Evolutionary conservation across 1,140 invertebrate genomes (phyloP), one percentile per base, ranked within the genome.

Genomic region (Aporrectodea caliginosa): DNA sequence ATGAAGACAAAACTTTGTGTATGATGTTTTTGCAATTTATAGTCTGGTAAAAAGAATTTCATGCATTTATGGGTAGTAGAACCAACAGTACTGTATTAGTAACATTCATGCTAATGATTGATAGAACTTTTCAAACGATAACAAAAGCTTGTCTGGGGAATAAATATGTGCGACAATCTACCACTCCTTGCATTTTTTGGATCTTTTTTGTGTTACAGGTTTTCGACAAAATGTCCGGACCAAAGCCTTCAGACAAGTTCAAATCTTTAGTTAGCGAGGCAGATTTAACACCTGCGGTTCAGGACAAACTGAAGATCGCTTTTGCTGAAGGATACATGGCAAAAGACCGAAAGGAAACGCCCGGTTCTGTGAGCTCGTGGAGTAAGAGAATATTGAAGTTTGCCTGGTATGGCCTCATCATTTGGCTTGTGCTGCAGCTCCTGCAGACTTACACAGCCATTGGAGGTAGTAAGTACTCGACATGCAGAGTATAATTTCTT

Each of bases 281-380:
- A 14, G 69, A 78, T 1, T 32, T 35, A 35, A 29, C n/a, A n/a
- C 75, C 75, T 1, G 68, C 70, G 16, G 22, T 78, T 14, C 75
- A 77, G 58, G 79, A 80, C 16, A 80, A 80, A 72, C 16, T 85
- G 6, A 78, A 85, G 82, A 81, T 88, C 81, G 94, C 94, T 0
- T 97, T 96, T 89, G 94, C 94, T 73, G 95, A 97, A 88, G 95
- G 95, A 6, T 68, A 79, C 33, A 75, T 75, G 35, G 72, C 72
- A 32, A 72, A 31, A 1, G 73, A 76, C 72, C 68, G 75, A 43
- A 75, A 69, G 72, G 79, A 79, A 27, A 70, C n/a, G 0, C 34
- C 76, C n/a, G 35, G 32, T 71, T 93, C 92, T 83, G 84, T 89
- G 77, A 86, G 75, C 75, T n/a, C 68, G 0, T 75, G 80, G 78